These are phyloP conservation scores for Bostrychus sinensis DNA, from an alignment of 2,113 vertebrate genomes.

Conservation along the genomic window DNA sequence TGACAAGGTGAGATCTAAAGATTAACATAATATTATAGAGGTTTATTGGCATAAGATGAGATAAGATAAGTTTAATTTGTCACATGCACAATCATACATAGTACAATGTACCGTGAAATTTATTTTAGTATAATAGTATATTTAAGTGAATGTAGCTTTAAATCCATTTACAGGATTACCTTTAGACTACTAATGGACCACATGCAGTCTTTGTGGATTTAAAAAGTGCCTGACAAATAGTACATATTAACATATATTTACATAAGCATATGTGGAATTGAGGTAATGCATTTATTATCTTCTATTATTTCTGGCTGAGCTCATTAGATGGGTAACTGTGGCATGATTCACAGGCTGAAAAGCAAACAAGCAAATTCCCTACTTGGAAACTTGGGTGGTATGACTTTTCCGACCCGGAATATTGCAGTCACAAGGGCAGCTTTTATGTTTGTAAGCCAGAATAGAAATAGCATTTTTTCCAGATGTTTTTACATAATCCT, in stretches of 20 bases:
- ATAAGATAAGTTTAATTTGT: too few relatives aligned
- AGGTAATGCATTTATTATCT: constrained; percentile 34
- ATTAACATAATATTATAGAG: background rate
- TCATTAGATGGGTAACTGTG: constrained; percentile 41
- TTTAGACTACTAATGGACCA: background rate
- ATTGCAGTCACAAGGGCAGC: constrained; percentile 41
- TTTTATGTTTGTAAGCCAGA: constrained; percentile 45
- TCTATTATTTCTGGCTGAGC: constrained; percentile 32
- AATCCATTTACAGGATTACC: constrained; percentile 13
- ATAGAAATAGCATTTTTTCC: constrained; percentile 26
- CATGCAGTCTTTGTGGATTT: constrained; percentile 3
- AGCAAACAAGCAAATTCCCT: constrained; percentile 23
- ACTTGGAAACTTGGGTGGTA: constrained; percentile 13
- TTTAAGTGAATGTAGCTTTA: background rate
- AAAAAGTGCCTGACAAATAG: constrained; percentile 17
- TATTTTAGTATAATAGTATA: too few relatives aligned
- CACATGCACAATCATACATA: too few relatives aligned
- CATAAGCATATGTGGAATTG: constrained; percentile 29
- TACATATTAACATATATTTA: constrained; percentile 55
- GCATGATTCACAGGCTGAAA: constrained; percentile 38
- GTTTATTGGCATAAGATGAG: too few relatives aligned
- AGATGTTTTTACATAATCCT: constrained; percentile 20
- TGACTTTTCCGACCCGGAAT: constrained; percentile 54
- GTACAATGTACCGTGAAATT: too few relatives aligned
- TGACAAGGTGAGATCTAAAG: constrained; percentile 90